Evolutionary conservation across 2,113 vertebrate species (phyloP), one percentile per base, ranked within the genome.

Genomic region (Dendrocopos noguchii): DNA sequence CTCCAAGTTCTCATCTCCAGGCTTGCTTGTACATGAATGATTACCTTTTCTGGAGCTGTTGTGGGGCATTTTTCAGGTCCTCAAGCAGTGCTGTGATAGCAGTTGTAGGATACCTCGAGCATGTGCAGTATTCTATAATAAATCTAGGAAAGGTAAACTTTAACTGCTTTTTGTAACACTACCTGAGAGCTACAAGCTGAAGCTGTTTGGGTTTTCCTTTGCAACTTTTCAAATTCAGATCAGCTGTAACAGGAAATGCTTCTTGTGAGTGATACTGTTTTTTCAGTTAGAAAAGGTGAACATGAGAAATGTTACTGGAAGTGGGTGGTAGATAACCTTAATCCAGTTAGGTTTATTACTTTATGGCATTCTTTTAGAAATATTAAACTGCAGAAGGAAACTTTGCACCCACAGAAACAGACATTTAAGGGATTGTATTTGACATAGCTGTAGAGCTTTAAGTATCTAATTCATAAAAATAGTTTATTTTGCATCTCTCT

Each of bases 111-210:
- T 81, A 50, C 44, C n/a, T 64, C 55, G 53, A 59, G 13, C 2
- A 1, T 60, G 14, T 33, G 34, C 68, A 24, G 12, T 19, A 17
- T 72, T 71, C 55, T 73, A 0, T 42, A 39, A 31, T 28, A 70
- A 46, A 88, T 42, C n/a, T 53, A n/a, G 56, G 67, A 60, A 64
- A 80, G 16, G 31, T 42, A 13, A 44, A 68, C 33, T 82, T 57
- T 36, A 70, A 21, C 34, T 70, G 1, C 20, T 57, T 67, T 2
- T 0, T 16, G 8, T 60, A 66, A 25, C 2, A 1, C 31, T 28
- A 36, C 15, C 34, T 7, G 1, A 22, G n/a, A 33, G 21, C 61
- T 79, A n/a, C 87, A 63, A 80, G 19, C 66, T 57, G 59, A 31
- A 86, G 52, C 24, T 8, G 6, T 65, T 46, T 21, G 3, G 8